A percentile compares a stretch with the other conserved stretches of the same genome.
Evolutionary conservation across 2,888 invertebrate species (phyloP).

Genomic region (Eupithecia abbreviata): DNA sequence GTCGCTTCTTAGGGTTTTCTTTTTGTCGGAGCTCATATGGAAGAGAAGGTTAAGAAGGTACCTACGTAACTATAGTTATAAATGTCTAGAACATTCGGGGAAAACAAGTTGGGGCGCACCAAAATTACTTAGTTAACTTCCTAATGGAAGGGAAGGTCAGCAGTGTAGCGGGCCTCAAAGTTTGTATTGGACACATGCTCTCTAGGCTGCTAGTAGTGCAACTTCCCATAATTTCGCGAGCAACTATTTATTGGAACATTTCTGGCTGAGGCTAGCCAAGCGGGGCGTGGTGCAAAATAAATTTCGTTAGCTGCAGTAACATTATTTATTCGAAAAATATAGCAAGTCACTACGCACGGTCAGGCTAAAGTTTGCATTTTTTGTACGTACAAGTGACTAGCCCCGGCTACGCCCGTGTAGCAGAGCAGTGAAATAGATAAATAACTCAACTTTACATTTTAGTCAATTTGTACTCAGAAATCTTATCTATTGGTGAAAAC

Average conservation of each 20-base stretch:
- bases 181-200: constrained; percentile 51
- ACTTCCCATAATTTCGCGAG: constrained; percentile 46
- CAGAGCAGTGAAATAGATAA: not conserved
- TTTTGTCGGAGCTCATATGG: constrained; percentile 33
- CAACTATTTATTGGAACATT: constrained; percentile 51
- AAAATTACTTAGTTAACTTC: constrained; percentile 47
- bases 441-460: not conserved
- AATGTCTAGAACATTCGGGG: constrained; percentile 40
- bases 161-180: constrained; percentile 41
- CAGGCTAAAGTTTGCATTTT: constrained; percentile 4
- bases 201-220: constrained; percentile 42
- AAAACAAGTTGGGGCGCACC: constrained; percentile 40
- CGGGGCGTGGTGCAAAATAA: constrained; percentile 48
- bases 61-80: constrained; percentile 20
- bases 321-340: constrained; percentile 51
- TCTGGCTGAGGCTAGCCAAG: constrained; percentile 50
- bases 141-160: constrained; percentile 47
- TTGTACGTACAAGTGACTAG: not conserved
- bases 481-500: not conserved
- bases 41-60: constrained; percentile 19
- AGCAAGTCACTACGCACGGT: constrained; percentile 8
- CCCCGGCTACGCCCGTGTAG: not conserved
- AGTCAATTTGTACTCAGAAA: not conserved
- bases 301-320: constrained; percentile 52
- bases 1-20: constrained; percentile 46